Conservation (phyloP, 2,888 invertebrate genomes). For the Zelleria hepariella region DNA sequence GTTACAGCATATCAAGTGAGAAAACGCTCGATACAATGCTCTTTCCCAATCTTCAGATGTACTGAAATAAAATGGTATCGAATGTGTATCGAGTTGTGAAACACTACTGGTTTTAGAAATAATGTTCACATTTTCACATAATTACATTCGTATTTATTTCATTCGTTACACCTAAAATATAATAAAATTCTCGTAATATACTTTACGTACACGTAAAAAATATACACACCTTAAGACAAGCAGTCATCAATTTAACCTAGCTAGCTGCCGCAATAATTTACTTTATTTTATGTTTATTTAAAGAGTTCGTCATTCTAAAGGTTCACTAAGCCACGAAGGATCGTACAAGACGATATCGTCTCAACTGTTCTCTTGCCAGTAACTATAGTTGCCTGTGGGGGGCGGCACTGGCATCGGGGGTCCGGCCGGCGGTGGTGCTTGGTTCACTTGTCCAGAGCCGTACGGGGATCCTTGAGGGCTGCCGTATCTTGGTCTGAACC, state of each 20-base stretch:
- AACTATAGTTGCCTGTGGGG: constrained; percentile 53
- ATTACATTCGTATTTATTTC: background rate
- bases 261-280: too few relatives aligned
- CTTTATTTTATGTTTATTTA: too few relatives aligned
- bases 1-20: too few relatives aligned
- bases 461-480: constrained; percentile 60
- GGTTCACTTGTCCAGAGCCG: constrained; percentile 29
- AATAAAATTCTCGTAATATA: background rate
- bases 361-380: constrained; percentile 63
- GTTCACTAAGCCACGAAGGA: constrained; percentile 8
- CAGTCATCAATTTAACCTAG: constrained; percentile 5
- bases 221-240: background rate
- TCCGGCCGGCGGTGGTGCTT: constrained; percentile 32
- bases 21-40: too few relatives aligned
- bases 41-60: too few relatives aligned
- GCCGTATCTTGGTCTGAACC: constrained; percentile 58
- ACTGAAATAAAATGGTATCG: too few relatives aligned
- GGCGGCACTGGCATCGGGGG: constrained; percentile 48
- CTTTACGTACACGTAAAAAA: background rate
- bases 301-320: background rate
- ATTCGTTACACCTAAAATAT: background rate
- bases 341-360: constrained; percentile 28
- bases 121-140: too few relatives aligned
- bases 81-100: too few relatives aligned
- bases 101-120: too few relatives aligned